Percentiles rank a stretch among this genome's conserved stretches.
These are phyloP conservation scores for Amphipyra tragopoginis DNA, from an alignment of 2,888 invertebrate species.

Conservation along the genomic window DNA sequence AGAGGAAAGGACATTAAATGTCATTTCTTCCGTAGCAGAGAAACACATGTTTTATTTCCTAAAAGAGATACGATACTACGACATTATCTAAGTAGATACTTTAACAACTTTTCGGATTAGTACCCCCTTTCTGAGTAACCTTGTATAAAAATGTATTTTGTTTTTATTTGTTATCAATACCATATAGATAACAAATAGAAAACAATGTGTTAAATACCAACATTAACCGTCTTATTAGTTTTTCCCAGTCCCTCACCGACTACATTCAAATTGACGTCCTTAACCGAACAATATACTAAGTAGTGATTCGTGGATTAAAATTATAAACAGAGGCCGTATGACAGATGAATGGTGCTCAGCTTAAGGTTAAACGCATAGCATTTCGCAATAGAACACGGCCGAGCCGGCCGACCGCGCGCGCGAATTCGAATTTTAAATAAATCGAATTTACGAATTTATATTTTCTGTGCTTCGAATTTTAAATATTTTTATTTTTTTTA, in stretches of 20 bases:
- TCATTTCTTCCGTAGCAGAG: no score
- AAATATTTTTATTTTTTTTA: constrained; percentile 7
- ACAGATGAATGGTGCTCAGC: constrained; percentile 57
- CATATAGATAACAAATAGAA: no score
- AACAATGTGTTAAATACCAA: no score
- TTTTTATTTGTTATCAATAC: no score
- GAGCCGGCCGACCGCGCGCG: constrained; percentile 52
- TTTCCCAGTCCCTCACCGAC: not conserved
- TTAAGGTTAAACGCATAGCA: constrained; percentile 58
- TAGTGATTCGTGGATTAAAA: constrained; percentile 54
- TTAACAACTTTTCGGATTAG: no score
- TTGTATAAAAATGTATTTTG: no score
- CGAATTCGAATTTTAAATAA: constrained; percentile 40
- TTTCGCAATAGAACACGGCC: constrained; percentile 58
- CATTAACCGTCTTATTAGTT: no score
- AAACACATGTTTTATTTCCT: no score
- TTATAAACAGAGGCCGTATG: constrained; percentile 54
- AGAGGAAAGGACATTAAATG: no score
- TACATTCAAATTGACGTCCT: constrained; percentile 18
- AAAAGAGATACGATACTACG: no score
- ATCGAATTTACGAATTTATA: constrained; percentile 10
- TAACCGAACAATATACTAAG: constrained; percentile 21
- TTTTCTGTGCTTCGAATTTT: constrained; percentile 13
- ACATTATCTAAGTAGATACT: no score
- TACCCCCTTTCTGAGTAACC: no score